phyloP scores from a whole-genome alignment of 2,888 invertebrate species.

The Sycophila texana region DNA sequence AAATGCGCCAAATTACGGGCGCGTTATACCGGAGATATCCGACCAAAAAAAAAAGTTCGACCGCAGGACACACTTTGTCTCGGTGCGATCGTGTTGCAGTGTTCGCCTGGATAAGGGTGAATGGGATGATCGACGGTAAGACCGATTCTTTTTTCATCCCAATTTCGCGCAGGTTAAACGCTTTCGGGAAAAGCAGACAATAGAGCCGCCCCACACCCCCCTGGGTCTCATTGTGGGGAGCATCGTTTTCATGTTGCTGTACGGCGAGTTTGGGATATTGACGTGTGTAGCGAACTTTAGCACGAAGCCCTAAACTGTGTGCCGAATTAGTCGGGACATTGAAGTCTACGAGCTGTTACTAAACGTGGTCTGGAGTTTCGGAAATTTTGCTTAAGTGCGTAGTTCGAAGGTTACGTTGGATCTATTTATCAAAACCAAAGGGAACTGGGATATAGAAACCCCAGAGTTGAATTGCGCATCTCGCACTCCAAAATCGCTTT shows the following conservation, averaged over 20 bases:
- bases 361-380: constrained; percentile 19
- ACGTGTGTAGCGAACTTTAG: constrained; percentile 27
- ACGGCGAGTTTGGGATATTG: constrained; percentile 1
- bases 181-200: constrained; percentile 6
- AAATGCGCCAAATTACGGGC: constrained; percentile 39
- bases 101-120: not conserved
- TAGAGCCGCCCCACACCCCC: constrained; percentile 2
- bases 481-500: too few species aligned
- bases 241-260: not conserved
- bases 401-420: constrained; percentile 4
- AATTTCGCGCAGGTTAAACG: constrained; percentile 11
- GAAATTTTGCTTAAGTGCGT: constrained; percentile 26
- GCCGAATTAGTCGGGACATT: constrained; percentile 29
- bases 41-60: constrained; percentile 11
- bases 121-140: constrained; percentile 6
- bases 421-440: not conserved
- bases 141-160: not conserved
- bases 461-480: too few species aligned
- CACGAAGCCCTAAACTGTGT: constrained; percentile 35
- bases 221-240: not conserved
- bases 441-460: too few species aligned
- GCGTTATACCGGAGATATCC: not conserved
- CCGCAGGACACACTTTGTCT: constrained; percentile 11
- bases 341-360: constrained; percentile 35
- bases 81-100: not conserved